A percentile compares a stretch with the other conserved stretches of the same genome.
Conservation (phyloP, 1,140 invertebrate genomes). For the Gonioctena quinquepunctata region DNA sequence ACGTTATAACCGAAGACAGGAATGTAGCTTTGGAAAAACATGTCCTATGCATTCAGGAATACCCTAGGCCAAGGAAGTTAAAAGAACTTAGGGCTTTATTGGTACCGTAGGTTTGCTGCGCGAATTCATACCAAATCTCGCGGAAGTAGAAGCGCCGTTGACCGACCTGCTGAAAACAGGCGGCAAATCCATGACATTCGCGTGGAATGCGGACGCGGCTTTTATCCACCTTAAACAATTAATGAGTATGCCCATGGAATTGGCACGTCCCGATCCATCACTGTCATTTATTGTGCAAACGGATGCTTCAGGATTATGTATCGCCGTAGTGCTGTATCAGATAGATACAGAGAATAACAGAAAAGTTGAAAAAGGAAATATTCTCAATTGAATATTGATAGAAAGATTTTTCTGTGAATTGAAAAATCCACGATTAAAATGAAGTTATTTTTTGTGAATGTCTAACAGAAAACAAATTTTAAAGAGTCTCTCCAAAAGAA, state of each 20-base stretch:
- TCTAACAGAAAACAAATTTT: too few species aligned
- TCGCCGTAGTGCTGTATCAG: conserved; percentile 28
- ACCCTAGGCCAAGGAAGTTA: conserved; percentile 27
- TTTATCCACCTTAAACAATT: too few species aligned
- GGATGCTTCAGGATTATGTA: conserved; percentile 14
- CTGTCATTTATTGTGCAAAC: conserved; percentile 25
- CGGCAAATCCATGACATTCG: too few species aligned
- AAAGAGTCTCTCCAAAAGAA: too few species aligned
- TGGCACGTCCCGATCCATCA: conserved; percentile 31
- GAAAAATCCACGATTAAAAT: too few species aligned
- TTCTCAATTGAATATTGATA: too few species aligned
- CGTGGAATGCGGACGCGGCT: conserved; percentile 21
- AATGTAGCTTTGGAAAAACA: conserved; percentile 35
- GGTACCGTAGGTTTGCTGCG: conserved; percentile 37
- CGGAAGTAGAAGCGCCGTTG: conserved; percentile 29
- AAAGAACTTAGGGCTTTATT: conserved; percentile 38
- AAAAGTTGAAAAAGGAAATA: not conserved
- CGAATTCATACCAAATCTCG: conserved; percentile 33
- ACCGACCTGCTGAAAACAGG: conserved; percentile 31
- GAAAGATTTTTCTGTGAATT: too few species aligned
- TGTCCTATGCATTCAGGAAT: too few species aligned
- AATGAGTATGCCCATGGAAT: too few species aligned
- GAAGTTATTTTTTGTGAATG: too few species aligned
- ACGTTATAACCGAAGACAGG: conserved; percentile 27
- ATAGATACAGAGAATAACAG: too few species aligned